Conservation (phyloP, 1,140 invertebrate genomes). For the Megathymus violae region DNA sequence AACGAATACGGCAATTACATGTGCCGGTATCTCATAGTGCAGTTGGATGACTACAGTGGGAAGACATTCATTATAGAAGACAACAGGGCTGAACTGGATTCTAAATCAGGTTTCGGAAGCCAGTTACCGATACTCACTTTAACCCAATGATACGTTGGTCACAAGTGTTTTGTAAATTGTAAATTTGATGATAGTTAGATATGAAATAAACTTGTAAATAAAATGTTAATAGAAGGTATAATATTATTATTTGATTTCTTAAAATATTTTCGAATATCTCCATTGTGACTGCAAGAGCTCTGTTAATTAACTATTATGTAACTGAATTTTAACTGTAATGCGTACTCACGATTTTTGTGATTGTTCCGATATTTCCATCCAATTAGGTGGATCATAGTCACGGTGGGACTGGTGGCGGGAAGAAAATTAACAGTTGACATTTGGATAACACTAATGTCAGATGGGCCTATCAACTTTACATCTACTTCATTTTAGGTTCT, state of each 20-base stretch:
- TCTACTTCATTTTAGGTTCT: no score
- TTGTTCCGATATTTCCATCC: no score
- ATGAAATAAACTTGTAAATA: slow-evolving; percentile 46
- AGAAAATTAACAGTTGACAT: no score
- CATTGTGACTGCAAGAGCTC: no score
- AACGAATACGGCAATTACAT: slow-evolving; percentile 90
- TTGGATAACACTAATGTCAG: no score
- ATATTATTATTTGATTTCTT: slow-evolving; percentile 8
- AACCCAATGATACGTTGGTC: slow-evolving; percentile 49
- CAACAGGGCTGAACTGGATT: slow-evolving; percentile 84
- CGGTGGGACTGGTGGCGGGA: no score
- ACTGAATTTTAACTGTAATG: no score
- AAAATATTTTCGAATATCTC: slow-evolving; percentile 7
- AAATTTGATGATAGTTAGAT: slow-evolving; percentile 42
- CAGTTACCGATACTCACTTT: slow-evolving; percentile 63
- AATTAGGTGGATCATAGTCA: no score
- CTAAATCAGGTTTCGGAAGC: slow-evolving; percentile 46
- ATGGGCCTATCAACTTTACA: no score
- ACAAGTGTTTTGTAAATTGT: slow-evolving; percentile 37
- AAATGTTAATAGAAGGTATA: slow-evolving; percentile 38
- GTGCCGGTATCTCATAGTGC: slow-evolving; percentile 92
- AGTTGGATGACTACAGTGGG: slow-evolving; percentile 90
- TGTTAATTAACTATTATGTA: no score
- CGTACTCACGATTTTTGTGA: no score
- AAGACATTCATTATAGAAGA: slow-evolving; percentile 90